Base-by-base conservation (phyloP, 1,140 invertebrate species). In the Spodoptera litura region DNA sequence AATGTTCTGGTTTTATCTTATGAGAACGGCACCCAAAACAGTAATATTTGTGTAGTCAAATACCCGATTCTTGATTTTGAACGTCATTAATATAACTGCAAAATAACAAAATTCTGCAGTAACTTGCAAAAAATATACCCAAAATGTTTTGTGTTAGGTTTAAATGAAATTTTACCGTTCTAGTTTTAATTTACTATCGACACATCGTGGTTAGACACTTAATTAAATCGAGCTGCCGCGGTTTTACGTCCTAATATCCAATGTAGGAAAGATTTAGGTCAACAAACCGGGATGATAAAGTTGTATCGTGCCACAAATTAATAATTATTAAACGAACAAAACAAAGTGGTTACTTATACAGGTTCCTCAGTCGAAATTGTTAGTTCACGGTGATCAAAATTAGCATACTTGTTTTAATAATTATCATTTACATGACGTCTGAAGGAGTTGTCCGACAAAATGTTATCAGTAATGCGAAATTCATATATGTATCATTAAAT, bases 371-470 rank as follows among this genome's bases (percentile, higher is more conserved):
- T 27, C 38, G 4, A 64, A n/a, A 44, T 68, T 11, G n/a, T 4
- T 52, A 9, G 59, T n/a, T 31, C 12, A 8, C 59, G 55, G 31
- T 44, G 62, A 27, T 58, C 64, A 59, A 53, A 51, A 80, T 76
- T 80, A 38, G 12, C 78, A 61, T 80, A 70, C 38, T 27, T 13
- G 70, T 64, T 58, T 20, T 15, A 27, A 59, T 51, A n/a, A n/a
- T n/a, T n/a, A 27, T 38, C 20, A 49, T 49, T 52, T 13, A 62
- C 2, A 35, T 4, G 13, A 38, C 1, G 2, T 15, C 3, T 5
- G n/a, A 64, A 15, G 35, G 12, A n/a, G 61, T 64, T 64, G 61
- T 44, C 35, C 35, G 58, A 31, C 25, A 4, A 61, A 4, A 56
- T 15, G 52, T 9, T 72, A 27, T 52, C 20, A 1, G 20, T 20